Evolutionary conservation across 2,113 vertebrate species (phyloP).

Genomic region (Sciurus niger): DNA sequence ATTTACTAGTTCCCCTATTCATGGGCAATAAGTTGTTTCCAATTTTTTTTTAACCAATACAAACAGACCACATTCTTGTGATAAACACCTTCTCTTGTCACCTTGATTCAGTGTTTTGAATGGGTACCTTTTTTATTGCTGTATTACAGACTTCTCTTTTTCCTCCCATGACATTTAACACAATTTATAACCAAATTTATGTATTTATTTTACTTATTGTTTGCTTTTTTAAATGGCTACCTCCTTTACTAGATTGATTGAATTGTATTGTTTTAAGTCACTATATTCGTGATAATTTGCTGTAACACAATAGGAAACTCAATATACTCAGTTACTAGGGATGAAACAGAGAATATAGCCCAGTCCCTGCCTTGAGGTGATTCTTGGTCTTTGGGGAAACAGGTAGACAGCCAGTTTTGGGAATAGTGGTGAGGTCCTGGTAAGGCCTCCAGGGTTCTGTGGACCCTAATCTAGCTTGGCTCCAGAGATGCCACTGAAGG

Average conservation of each 20-base stretch:
- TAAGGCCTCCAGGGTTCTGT: background rate
- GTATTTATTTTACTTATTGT: background rate
- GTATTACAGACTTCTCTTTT: background rate
- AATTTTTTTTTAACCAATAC: background rate
- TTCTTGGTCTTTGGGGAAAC: background rate
- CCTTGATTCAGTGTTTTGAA: background rate
- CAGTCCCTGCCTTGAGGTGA: background rate
- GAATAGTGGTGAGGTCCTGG: background rate
- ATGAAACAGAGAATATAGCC: background rate
- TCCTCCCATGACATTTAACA: background rate
- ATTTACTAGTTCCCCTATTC: background rate
- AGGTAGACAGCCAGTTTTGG: background rate
- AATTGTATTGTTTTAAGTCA: background rate
- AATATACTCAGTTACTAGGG: background rate
- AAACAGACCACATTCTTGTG: background rate
- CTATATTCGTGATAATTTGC: slow-evolving; percentile 2
- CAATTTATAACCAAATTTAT: background rate
- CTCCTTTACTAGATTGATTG: background rate
- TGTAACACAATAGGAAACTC: background rate
- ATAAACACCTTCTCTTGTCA: background rate
- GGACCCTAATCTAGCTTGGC: background rate
- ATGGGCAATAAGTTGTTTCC: background rate
- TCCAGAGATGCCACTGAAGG: background rate
- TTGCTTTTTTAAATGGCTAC: background rate
- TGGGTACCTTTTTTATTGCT: background rate